Conservation (phyloP, 1,140 invertebrate species). For the Copidosoma floridanum region DNA sequence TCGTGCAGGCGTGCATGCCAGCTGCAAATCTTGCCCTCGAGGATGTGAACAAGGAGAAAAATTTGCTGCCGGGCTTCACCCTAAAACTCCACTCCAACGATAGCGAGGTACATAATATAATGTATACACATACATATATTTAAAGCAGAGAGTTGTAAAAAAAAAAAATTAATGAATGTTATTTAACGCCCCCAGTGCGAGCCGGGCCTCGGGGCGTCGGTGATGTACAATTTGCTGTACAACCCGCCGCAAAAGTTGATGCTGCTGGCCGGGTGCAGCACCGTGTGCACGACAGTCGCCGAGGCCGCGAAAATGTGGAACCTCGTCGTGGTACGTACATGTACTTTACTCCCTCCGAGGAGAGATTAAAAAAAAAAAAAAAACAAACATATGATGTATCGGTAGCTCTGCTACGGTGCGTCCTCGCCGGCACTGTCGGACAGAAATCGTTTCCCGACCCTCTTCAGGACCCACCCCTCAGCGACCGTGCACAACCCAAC, state of each 20-base stretch:
- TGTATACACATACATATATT: neutral
- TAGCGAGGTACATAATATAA: conserved; percentile 81
- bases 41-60: conserved; percentile 88
- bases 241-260: conserved; percentile 94
- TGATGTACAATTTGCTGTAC: conserved; percentile 98
- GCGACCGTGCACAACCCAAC: conserved; percentile 99
- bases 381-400: neutral
- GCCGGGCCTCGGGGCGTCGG: conserved; percentile 93
- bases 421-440: conserved; percentile 98
- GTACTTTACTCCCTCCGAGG: too few species aligned
- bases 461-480: conserved; percentile 98
- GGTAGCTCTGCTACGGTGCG: conserved; percentile 94
- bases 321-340: conserved; percentile 87
- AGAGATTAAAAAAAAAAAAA: too few species aligned
- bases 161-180: neutral
- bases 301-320: conserved; percentile 99
- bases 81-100: conserved; percentile 94
- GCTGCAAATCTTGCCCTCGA: conserved; percentile 92
- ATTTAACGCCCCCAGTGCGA: conserved; percentile 88
- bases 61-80: conserved; percentile 89
- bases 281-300: conserved; percentile 98
- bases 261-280: conserved; percentile 94
- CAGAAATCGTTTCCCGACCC: conserved; percentile 92
- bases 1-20: conserved; percentile 81
- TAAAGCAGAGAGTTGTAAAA: neutral